Base-by-base conservation (phyloP, 2,113 vertebrate species). In the Meriones unguiculatus region DNA sequence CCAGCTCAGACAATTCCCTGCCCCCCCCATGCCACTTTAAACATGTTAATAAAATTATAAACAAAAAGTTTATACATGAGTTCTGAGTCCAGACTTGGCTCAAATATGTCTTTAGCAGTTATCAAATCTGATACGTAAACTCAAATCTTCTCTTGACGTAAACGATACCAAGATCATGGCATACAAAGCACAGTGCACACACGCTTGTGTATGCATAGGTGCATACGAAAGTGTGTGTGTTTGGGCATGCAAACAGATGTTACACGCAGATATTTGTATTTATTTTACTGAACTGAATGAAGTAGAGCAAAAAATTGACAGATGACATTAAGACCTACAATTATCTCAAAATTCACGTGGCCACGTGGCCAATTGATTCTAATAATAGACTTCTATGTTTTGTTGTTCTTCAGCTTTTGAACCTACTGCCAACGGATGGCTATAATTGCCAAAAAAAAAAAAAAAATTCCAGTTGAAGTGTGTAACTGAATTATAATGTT, bases 381-480 rank as follows among this genome's bases (percentile, higher is more conserved):
- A 30, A 81, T 3, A 78, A 89, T 91, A 82, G 57, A 30, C 35
- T 78, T 81, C 7, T 10, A n/a, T 91, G 94, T 93, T 75, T 92
- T 38, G 92, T 93, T 75, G 90, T 38, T 84, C 57, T 62, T 85
- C 46, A 13, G 86, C 25, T 93, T 84, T 91, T 64, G 50, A 78
- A 92, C 70, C 30, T 82, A 24, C 41, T 77, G 69, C 52, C 65
- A 75, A 78, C 70, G 41, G 28, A 24, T 54, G 11, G 38, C 24
- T 84, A 2, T 69, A 62, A 50, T 0, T 78, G 62, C 62, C 64
- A 1, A 72, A 75, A 24, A n/a, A 9, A 24, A 24, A 46, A 46
- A 46, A 46, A 46, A 46, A 46, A 5, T 46, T 11, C 57, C 15
- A 32, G 17, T 32, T 87, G 13, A 52, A 65, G 65, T 9, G 72